These are phyloP conservation scores for Sicus ferrugineus DNA, from an alignment of 2,888 invertebrate species.

Conservation along the genomic window DNA sequence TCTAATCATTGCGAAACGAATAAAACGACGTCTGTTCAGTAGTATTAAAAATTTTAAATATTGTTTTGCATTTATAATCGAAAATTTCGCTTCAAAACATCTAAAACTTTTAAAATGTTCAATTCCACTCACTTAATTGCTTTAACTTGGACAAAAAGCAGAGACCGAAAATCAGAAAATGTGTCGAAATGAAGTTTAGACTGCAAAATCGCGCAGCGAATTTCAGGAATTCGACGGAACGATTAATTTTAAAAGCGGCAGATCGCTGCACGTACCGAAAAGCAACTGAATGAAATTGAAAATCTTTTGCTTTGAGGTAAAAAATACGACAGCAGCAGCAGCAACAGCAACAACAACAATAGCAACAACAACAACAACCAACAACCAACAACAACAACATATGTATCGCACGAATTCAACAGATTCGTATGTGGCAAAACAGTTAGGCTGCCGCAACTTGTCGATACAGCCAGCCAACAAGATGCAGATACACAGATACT, in stretches of 20 bases:
- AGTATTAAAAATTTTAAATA: background rate
- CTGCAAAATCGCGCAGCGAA: background rate
- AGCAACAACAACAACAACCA: constrained; percentile 34
- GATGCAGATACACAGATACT: constrained; percentile 34
- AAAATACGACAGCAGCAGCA: constrained; percentile 42
- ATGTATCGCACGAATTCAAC: too few species aligned
- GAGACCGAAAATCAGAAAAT: background rate
- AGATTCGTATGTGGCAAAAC: constrained; percentile 35
- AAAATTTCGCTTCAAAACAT: background rate
- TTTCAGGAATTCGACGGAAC: constrained; percentile 22
- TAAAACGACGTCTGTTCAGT: background rate
- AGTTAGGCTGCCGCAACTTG: constrained; percentile 34
- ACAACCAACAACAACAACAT: too few species aligned
- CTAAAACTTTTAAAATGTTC: background rate
- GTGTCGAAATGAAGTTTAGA: background rate
- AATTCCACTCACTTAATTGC: background rate
- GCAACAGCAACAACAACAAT: constrained; percentile 36
- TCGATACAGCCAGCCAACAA: constrained; percentile 41
- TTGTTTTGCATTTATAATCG: background rate
- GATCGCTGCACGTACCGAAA: constrained; percentile 61
- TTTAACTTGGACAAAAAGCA: background rate
- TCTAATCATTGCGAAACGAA: too few species aligned
- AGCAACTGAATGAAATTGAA: constrained; percentile 62
- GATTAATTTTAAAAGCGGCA: constrained; percentile 47
- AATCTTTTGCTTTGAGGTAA: constrained; percentile 60